Evolutionary conservation across 2,797 vertebrate species (phyloP).

Genomic region (Hapalemur alaotrensis): DNA sequence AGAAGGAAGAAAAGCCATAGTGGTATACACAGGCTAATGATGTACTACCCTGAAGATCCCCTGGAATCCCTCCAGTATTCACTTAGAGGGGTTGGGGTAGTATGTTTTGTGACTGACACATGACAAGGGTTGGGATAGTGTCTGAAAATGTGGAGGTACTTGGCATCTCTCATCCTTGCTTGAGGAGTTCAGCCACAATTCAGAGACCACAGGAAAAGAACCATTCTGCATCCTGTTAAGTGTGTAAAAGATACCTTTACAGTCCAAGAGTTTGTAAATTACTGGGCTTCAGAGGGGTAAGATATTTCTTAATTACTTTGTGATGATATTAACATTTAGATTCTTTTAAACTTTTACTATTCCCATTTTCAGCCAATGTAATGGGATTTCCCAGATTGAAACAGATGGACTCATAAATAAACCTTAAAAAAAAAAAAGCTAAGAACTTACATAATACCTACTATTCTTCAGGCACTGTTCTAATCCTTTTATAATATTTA

Average conservation of each 20-base stretch:
- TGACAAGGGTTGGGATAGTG: not conserved
- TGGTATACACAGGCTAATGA: not conserved
- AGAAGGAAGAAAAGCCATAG: not conserved
- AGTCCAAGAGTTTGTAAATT: not conserved
- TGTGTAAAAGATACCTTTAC: not conserved
- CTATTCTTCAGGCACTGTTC: not conserved
- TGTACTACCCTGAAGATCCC: not conserved
- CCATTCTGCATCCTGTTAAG: not conserved
- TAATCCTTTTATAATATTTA: not conserved
- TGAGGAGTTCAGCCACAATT: not conserved
- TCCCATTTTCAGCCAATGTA: conserved; percentile 32
- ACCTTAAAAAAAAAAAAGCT: not conserved
- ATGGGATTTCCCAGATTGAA: conserved; percentile 37
- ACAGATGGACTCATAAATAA: conserved; percentile 30
- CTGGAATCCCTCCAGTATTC: not conserved
- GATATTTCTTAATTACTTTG: conserved; percentile 26
- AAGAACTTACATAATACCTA: not conserved
- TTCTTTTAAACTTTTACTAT: conserved; percentile 36
- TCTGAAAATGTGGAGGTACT: not conserved
- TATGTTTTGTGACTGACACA: not conserved
- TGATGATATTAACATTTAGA: not conserved
- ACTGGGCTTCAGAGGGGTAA: not conserved
- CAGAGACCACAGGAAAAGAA: not conserved
- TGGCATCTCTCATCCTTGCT: not conserved
- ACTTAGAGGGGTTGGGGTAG: not conserved